A percentile compares a stretch with the other conserved stretches of the same genome.
phyloP scores from a whole-genome alignment of 2,797 vertebrate genomes.

The Moxostoma hubbsi region DNA sequence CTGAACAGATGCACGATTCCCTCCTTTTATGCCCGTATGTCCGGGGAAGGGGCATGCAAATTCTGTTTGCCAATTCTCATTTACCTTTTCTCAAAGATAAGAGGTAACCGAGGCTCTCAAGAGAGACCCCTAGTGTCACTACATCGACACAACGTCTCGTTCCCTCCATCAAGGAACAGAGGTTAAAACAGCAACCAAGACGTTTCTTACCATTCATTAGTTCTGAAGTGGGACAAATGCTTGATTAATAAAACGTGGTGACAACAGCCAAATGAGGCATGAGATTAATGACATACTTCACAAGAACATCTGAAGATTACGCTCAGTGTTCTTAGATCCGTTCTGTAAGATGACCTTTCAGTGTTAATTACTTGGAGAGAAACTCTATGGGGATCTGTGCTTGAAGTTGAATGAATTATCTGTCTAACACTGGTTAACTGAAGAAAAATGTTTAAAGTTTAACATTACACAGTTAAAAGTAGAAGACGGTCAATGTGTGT shows the following conservation, averaged over 20 bases:
- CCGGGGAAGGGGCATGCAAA: too few relatives aligned
- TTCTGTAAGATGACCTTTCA: slow-evolving; percentile 25
- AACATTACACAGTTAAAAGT: too few relatives aligned
- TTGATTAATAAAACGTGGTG: background rate
- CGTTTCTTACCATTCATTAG: too few relatives aligned
- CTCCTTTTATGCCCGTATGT: too few relatives aligned
- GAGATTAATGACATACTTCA: slow-evolving; percentile 25
- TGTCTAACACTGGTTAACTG: slow-evolving; percentile 3
- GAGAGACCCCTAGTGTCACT: too few relatives aligned
- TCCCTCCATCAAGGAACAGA: too few relatives aligned
- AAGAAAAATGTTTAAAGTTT: background rate
- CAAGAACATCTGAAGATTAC: slow-evolving; percentile 20
- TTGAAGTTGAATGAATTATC: slow-evolving; percentile 17
- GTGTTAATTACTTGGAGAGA: slow-evolving; percentile 33
- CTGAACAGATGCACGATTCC: too few relatives aligned
- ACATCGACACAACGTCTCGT: too few relatives aligned
- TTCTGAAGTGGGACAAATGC: background rate
- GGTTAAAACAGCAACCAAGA: too few relatives aligned
- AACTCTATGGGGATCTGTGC: slow-evolving; percentile 3
- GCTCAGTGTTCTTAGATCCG: slow-evolving; percentile 10
- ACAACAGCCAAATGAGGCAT: slow-evolving; percentile 4
- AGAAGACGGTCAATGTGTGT: background rate
- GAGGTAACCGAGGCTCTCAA: too few relatives aligned
- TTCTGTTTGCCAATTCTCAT: too few relatives aligned
- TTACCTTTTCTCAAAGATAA: too few relatives aligned